Conservation (phyloP, 2,113 vertebrate genomes). For the Microcebus murinus region DNA sequence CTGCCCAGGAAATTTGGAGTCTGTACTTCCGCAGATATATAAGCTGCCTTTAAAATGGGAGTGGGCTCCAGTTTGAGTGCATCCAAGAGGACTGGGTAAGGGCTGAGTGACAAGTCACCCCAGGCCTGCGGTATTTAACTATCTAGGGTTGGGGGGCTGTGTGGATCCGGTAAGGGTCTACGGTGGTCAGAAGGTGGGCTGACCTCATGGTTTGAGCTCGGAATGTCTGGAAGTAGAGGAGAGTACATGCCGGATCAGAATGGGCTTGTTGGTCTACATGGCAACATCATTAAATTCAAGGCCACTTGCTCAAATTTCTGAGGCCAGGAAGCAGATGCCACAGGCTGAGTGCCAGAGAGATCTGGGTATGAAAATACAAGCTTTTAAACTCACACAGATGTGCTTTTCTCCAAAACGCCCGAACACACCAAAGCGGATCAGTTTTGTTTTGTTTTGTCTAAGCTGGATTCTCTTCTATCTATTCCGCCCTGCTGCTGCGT, state of each 20-base stretch:
- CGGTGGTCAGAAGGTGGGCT: background rate
- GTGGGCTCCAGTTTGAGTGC: background rate
- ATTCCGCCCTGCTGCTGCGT: background rate
- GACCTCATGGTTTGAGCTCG: background rate
- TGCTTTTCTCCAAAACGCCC: conserved; percentile 50
- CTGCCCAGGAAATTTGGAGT: background rate
- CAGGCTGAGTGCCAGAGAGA: background rate
- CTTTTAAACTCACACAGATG: conserved; percentile 33
- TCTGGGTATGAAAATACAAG: conserved; percentile 15
- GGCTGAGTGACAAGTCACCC: background rate
- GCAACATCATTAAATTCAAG: conserved; percentile 23
- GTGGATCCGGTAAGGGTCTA: background rate
- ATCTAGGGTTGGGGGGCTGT: background rate
- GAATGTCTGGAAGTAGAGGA: background rate
- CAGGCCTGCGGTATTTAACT: background rate
- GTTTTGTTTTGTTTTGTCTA: background rate
- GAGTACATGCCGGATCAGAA: background rate
- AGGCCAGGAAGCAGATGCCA: conserved; percentile 43
- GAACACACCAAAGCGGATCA: conserved; percentile 1
- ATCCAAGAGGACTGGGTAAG: background rate
- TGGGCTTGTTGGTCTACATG: background rate
- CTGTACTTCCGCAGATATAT: background rate
- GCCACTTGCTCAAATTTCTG: background rate
- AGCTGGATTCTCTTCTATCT: background rate
- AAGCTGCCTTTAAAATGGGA: conserved; percentile 21